A percentile compares a stretch with the other conserved stretches of the same genome.
phyloP scores from a whole-genome alignment of 2,797 vertebrate genomes.

The Oryzias sinensis region DNA sequence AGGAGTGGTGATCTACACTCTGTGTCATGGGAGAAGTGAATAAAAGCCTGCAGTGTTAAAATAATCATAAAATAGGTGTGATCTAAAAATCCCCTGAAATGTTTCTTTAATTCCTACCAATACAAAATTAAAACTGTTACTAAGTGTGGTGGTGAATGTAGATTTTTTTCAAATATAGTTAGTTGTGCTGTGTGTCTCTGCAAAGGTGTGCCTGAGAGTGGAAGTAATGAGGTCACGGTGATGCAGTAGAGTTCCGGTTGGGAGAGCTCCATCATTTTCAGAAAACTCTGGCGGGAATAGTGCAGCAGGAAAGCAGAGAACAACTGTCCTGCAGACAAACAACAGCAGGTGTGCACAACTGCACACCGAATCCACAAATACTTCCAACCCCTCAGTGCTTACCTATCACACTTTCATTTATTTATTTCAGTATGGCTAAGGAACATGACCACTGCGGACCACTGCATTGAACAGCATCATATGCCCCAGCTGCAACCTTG shows the following conservation, averaged over 20 bases:
- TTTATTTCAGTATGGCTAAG: constrained; percentile 26
- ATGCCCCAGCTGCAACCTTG: background rate
- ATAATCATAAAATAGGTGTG: background rate
- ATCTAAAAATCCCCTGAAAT: background rate
- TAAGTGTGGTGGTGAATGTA: background rate
- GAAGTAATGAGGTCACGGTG: constrained; percentile 66
- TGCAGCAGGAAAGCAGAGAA: constrained; percentile 34
- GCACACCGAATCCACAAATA: background rate
- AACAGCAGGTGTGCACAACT: constrained; percentile 8
- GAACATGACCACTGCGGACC: constrained; percentile 21
- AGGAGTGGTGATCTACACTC: constrained; percentile 60
- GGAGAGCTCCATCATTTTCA: constrained; percentile 56
- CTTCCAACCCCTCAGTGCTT: constrained; percentile 22
- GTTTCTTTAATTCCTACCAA: background rate
- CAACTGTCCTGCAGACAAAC: constrained; percentile 48
- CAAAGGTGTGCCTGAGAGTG: constrained; percentile 8
- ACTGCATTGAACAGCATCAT: constrained; percentile 4
- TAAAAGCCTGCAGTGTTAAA: constrained; percentile 35
- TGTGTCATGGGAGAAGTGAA: constrained; percentile 50
- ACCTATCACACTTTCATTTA: constrained; percentile 40
- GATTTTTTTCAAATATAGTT: constrained; percentile 2
- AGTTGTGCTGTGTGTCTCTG: background rate
- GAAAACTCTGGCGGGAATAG: constrained; percentile 58
- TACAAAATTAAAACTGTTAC: background rate
- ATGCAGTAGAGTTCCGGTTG: constrained; percentile 46